Evolutionary conservation across 2,888 invertebrate genomes (phyloP).

Genomic region (Drosophila anomalata): DNA sequence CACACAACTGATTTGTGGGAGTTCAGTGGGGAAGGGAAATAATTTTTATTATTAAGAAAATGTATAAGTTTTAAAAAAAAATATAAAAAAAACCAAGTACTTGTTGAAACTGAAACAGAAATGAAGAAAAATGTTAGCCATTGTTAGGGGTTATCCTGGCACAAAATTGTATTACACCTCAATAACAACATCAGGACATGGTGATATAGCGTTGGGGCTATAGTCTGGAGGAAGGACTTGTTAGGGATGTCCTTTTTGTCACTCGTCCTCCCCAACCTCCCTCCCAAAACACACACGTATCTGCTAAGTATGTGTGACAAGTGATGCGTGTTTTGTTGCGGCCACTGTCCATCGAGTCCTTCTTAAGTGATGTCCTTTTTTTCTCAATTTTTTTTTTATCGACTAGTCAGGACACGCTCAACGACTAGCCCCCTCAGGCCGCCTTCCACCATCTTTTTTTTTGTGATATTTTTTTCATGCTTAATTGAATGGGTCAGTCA

Average conservation of each 20-base stretch:
- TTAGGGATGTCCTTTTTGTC: background rate
- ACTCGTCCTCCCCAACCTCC: background rate
- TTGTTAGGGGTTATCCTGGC: constrained; percentile 80
- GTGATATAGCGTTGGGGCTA: constrained; percentile 66
- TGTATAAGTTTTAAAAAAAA: no score
- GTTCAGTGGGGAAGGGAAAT: no score
- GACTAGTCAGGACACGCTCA: constrained; percentile 43
- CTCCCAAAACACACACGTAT: constrained; percentile 9
- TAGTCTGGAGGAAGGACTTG: background rate
- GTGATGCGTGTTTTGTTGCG: constrained; percentile 83
- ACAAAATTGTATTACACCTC: constrained; percentile 83
- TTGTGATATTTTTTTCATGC: constrained; percentile 75
- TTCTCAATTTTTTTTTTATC: constrained; percentile 66
- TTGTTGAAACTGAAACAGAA: background rate
- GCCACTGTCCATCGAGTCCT: constrained; percentile 62
- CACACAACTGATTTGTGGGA: background rate
- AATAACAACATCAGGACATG: constrained; percentile 83
- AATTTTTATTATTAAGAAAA: no score
- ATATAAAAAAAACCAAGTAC: background rate
- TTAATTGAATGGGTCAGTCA: constrained; percentile 84
- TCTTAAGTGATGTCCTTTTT: constrained; percentile 81
- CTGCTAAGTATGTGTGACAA: constrained; percentile 80
- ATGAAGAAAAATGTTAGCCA: constrained; percentile 29
- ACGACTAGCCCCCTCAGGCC: background rate
- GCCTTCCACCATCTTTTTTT: constrained; percentile 3